Percentiles rank a stretch among this genome's conserved stretches.
phyloP scores from a whole-genome alignment of 2,797 vertebrate genomes.

The Pangasius mekongensis region DNA sequence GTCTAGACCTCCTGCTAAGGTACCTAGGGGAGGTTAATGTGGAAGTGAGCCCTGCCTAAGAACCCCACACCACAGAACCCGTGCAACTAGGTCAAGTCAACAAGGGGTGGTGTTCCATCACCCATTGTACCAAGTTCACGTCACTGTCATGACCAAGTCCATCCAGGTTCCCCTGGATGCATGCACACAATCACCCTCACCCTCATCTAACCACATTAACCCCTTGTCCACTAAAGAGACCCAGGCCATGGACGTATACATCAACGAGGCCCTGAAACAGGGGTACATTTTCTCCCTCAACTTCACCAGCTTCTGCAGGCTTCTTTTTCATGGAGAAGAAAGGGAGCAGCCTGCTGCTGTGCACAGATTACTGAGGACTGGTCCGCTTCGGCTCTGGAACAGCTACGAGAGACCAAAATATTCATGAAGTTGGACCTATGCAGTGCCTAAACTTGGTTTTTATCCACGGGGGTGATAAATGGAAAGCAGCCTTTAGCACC shows the following conservation, averaged over 20 bases:
- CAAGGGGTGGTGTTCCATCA: background rate
- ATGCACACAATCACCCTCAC: background rate
- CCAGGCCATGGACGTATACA: background rate
- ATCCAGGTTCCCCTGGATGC: background rate
- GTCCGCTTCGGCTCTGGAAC: background rate
- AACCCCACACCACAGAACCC: background rate
- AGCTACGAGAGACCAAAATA: background rate
- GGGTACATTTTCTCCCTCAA: background rate
- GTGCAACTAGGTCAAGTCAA: background rate
- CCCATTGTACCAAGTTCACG: background rate
- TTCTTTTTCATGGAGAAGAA: background rate
- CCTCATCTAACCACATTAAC: background rate
- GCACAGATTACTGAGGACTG: no score
- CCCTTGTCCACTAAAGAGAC: background rate
- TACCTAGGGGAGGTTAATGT: background rate
- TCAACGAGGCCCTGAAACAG: background rate
- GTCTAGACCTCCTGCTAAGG: background rate
- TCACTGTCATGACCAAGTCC: background rate
- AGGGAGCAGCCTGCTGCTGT: background rate
- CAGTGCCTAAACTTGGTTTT: background rate
- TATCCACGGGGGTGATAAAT: background rate
- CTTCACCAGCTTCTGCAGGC: background rate
- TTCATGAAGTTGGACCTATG: background rate
- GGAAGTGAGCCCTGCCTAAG: background rate
- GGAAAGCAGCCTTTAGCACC: background rate